phyloP scores from a whole-genome alignment of 1,140 invertebrate genomes.

The Kradibia gibbosae region DNA sequence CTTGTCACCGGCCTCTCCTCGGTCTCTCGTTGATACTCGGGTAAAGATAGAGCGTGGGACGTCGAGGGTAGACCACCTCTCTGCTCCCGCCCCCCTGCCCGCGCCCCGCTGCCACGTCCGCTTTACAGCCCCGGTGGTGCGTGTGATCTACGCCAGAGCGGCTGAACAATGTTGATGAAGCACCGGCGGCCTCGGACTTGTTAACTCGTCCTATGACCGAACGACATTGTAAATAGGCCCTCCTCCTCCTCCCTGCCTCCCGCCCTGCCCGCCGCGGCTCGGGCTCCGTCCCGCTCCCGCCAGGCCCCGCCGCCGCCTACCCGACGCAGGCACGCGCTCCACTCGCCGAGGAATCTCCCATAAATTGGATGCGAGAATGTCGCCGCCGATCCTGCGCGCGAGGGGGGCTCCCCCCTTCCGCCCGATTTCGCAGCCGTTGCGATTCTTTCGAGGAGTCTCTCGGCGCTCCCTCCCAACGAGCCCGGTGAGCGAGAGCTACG shows the following conservation, averaged over 20 bases:
- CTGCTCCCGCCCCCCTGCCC: not conserved
- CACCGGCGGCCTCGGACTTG: not conserved
- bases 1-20: conserved; percentile 1
- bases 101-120: too few species aligned
- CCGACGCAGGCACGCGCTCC: too few species aligned
- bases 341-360: conserved; percentile 19
- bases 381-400: conserved; percentile 1
- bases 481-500: too few species aligned
- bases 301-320: too few species aligned
- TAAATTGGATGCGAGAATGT: conserved; percentile 38
- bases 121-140: not conserved
- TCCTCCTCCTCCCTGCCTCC: too few species aligned
- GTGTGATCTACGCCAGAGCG: not conserved
- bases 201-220: not conserved
- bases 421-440: not conserved
- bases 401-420: not conserved
- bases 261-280: not conserved
- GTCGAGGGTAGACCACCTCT: too few species aligned
- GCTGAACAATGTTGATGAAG: conserved; percentile 35
- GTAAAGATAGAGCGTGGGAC: too few species aligned
- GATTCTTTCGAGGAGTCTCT: not conserved
- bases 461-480: not conserved
- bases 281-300: too few species aligned
- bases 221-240: not conserved
- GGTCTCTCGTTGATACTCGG: not conserved